Conservation (phyloP, 2,113 vertebrate genomes). For the Castor canadensis region DNA sequence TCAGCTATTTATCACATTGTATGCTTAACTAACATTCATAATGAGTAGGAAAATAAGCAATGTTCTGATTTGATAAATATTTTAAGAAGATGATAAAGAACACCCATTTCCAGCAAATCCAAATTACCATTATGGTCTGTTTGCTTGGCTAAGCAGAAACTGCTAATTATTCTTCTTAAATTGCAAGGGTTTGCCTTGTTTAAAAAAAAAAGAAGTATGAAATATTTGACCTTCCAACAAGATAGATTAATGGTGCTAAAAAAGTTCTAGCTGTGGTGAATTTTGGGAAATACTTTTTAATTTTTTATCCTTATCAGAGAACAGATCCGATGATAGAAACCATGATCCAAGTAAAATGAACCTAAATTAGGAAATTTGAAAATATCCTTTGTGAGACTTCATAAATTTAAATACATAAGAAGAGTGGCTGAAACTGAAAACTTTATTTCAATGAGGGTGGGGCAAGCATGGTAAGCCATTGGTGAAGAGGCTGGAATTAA, state of each 20-base stretch:
- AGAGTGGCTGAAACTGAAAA: constrained; percentile 16
- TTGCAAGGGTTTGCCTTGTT: constrained; percentile 65
- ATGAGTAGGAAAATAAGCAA: constrained; percentile 35
- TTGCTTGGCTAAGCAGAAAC: constrained; percentile 76
- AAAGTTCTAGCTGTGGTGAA: constrained; percentile 73
- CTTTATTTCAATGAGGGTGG: neutral
- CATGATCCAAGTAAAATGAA: constrained; percentile 31
- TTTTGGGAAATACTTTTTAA: constrained; percentile 74
- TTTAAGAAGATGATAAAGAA: constrained; percentile 45
- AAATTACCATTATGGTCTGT: constrained; percentile 34
- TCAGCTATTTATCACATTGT: constrained; percentile 46
- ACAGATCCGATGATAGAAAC: constrained; percentile 57
- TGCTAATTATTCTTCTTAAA: constrained; percentile 80
- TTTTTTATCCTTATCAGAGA: constrained; percentile 76
- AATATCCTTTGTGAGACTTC: neutral
- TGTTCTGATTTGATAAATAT: constrained; percentile 61
- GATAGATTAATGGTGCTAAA: constrained; percentile 80
- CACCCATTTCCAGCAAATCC: neutral
- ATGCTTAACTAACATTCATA: constrained; percentile 38
- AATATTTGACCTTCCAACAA: constrained; percentile 77
- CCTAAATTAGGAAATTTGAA: constrained; percentile 68
- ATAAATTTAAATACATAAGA: constrained; percentile 22
- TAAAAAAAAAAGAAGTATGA: constrained; percentile 45
- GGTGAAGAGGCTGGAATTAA: neutral
- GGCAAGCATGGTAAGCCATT: neutral